These are phyloP conservation scores for Notarius quadriscutis DNA, from an alignment of 2,113 vertebrate genomes.

Conservation along the genomic window DNA sequence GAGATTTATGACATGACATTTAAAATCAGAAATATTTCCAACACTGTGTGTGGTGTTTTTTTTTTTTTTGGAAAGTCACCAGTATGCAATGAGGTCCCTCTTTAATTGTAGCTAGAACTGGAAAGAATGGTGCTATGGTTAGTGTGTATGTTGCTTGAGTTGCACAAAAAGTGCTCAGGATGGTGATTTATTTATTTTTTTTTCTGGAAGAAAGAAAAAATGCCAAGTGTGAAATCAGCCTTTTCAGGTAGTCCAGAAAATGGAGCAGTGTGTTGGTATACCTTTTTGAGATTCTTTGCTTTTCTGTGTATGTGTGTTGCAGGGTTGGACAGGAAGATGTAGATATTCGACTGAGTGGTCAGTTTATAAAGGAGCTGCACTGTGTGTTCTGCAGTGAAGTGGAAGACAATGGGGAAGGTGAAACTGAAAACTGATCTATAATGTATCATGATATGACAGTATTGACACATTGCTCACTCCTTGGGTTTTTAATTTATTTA, in stretches of 20 bases:
- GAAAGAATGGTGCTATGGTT: neutral
- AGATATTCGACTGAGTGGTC: conserved; percentile 83
- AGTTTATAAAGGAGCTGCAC: conserved; percentile 85
- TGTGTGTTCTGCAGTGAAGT: conserved; percentile 83
- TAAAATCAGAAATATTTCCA: neutral
- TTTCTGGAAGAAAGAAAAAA: too few relatives aligned
- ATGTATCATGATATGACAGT: neutral
- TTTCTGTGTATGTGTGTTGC: conserved; percentile 15
- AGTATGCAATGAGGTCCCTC: neutral
- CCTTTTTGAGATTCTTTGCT: neutral
- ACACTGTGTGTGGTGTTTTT: neutral
- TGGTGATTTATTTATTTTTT: too few relatives aligned
- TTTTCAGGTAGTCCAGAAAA: too few relatives aligned
- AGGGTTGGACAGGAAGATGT: conserved; percentile 86
- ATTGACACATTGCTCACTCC: neutral
- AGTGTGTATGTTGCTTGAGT: neutral
- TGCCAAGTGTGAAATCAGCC: too few relatives aligned
- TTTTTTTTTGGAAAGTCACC: neutral
- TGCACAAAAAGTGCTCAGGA: too few relatives aligned
- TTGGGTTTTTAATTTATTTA: neutral
- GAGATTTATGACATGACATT: neutral
- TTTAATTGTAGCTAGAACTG: neutral
- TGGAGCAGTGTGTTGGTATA: neutral
- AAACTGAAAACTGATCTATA: conserved; percentile 9
- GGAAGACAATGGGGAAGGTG: conserved; percentile 76